A percentile compares a stretch with the other conserved stretches of the same genome.
These are phyloP conservation scores for Anagrus nilaparvatae DNA, from an alignment of 1,140 invertebrate species.

Conservation along the genomic window DNA sequence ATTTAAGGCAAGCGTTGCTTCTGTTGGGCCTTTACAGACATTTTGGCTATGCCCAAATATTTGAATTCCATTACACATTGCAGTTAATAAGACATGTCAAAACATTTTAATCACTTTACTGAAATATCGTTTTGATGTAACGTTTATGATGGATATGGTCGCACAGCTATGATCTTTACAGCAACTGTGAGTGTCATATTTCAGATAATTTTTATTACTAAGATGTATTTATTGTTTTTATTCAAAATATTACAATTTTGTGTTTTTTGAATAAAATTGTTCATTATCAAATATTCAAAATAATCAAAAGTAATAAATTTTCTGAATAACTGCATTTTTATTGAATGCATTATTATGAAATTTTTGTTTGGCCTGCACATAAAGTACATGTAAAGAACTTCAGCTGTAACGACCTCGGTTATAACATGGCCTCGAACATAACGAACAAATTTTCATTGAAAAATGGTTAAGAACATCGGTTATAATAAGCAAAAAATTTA, in stretches of 20 bases:
- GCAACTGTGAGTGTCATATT: conserved; percentile 8
- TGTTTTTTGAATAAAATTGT: background rate
- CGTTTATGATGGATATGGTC: conserved; percentile 6
- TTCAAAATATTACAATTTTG: conserved; percentile 5
- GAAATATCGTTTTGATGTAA: conserved; percentile 5
- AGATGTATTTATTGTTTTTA: conserved; percentile 2
- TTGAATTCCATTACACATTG: conserved; percentile 9
- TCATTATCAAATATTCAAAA: conserved; percentile 2
- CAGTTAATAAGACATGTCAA: conserved; percentile 5
- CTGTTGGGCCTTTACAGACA: too few relatives aligned
- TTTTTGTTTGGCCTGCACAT: too few relatives aligned
- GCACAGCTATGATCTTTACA: conserved; percentile 7
- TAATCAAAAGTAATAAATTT: background rate
- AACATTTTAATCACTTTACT: background rate
- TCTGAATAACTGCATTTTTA: background rate
- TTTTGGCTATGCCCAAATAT: too few relatives aligned
- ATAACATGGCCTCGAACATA: too few relatives aligned
- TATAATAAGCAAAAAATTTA: too few relatives aligned
- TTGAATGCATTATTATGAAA: too few relatives aligned
- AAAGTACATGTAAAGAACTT: too few relatives aligned
- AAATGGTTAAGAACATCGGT: too few relatives aligned
- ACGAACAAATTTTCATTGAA: too few relatives aligned
- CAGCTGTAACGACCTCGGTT: too few relatives aligned
- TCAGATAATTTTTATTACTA: conserved; percentile 3
- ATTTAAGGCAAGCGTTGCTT: too few relatives aligned